Evolutionary conservation across 1,140 invertebrate species (phyloP).

Genomic region (Cyclina sinensis): DNA sequence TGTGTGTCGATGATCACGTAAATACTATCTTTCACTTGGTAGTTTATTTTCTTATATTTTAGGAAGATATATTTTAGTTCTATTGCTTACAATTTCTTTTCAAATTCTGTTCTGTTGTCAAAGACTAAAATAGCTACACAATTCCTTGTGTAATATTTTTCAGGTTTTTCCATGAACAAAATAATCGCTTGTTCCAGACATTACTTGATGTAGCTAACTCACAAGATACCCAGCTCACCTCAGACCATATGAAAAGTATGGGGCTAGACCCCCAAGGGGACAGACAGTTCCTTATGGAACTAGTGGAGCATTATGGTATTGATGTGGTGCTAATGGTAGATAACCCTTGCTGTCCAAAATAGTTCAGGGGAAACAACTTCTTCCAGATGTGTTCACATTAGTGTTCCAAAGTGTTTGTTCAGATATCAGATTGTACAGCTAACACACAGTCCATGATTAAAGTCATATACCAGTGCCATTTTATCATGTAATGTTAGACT

Average conservation of each 20-base stretch:
- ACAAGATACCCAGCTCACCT: conserved; percentile 85
- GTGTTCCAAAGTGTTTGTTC: not conserved
- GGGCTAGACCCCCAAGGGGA: conserved; percentile 86
- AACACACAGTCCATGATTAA: too few species aligned
- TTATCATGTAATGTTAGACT: too few species aligned
- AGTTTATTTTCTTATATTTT: too few species aligned
- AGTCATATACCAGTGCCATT: too few species aligned
- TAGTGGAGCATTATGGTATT: conserved; percentile 87
- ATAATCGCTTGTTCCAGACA: conserved; percentile 85
- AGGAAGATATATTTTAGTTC: too few species aligned
- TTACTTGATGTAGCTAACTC: conserved; percentile 85
- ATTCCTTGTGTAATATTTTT: conserved; percentile 29
- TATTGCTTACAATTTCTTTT: too few species aligned
- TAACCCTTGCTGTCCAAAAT: conserved; percentile 86
- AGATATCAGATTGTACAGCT: too few species aligned
- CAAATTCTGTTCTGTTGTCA: too few species aligned
- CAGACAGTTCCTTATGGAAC: conserved; percentile 86
- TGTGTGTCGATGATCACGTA: too few species aligned
- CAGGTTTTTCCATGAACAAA: conserved; percentile 86
- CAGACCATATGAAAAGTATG: conserved; percentile 86
- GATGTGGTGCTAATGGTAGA: conserved; percentile 87
- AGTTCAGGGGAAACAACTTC: conserved; percentile 29
- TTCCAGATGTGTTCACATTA: conserved; percentile 8
- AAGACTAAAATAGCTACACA: too few species aligned
- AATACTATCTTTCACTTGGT: too few species aligned